Base-by-base conservation (phyloP, 1,140 invertebrate genomes). In the Stenopsyche tienmushanensis region DNA sequence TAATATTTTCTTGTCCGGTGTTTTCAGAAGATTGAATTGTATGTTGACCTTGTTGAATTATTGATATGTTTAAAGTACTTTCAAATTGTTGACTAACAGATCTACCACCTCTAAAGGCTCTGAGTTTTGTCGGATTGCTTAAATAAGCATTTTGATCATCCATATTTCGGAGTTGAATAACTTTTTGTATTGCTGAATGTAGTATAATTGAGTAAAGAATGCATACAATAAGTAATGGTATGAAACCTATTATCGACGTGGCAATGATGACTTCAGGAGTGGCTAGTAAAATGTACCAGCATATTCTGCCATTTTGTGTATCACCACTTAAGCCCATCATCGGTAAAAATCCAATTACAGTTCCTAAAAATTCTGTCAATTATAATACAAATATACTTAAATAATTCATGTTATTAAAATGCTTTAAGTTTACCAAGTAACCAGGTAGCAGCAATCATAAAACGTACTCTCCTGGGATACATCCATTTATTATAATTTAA, bases 401-500 rank as follows among this genome's bases (percentile, higher is more conserved):
- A n/a, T n/a, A n/a, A n/a, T 54, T 54, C 25, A 58, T 58, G 25
- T 57, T 21, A 41, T n/a, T 24, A n/a, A 64, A 42, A 23, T 10
- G 21, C 8, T 62, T 13, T 42, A 63, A 44, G 65, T 75, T 76
- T 74, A 83, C 83, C 77, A 24, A 83, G 74, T 42, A 83, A 70
- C 83, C 84, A 85, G 23, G 82, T 79, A 18, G 76, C 67, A 1
- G 77, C 23, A 21, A 85, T 83, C 24, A 80, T 75, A 17, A 79
- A 74, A 50, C 81, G 75, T 1, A 83, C 82, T 72, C 80, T 76
- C 1, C 72, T 78, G 0, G 81, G 80, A 66, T 77, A 82, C 24
- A 84, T 77, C 79, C 80, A 83, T 59, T 77, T 75, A 63, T 82
- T 76, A 65, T 85, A 84, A 65, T 84, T 80, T 1, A 84, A 67